Conservation (phyloP, 2,888 invertebrate species). For the Abrostola triplasia region DNA sequence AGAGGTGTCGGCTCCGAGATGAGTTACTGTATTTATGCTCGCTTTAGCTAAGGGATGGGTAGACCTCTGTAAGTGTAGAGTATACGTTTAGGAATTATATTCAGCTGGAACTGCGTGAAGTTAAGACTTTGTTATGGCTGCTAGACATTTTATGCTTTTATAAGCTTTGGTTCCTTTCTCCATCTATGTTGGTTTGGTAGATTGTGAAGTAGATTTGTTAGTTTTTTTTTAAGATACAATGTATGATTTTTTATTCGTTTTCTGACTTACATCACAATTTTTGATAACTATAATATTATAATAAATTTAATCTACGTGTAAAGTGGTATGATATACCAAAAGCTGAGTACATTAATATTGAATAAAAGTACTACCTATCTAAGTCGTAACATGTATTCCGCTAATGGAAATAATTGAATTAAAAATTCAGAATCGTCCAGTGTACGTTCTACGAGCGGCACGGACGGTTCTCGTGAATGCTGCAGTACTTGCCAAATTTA, state of each 20-base stretch:
- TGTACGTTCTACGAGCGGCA: conserved; percentile 26
- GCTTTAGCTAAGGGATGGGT: conserved; percentile 8
- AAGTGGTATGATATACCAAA: too few relatives aligned
- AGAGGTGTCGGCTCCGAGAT: conserved; percentile 29
- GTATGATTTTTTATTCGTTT: too few relatives aligned
- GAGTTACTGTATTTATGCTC: conserved; percentile 36
- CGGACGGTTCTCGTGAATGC: conserved; percentile 56
- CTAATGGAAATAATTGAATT: conserved; percentile 44
- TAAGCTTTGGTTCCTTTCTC: too few relatives aligned
- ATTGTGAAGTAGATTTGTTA: too few relatives aligned
- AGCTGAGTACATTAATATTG: too few relatives aligned
- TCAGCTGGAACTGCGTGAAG: neutral
- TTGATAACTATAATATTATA: too few relatives aligned
- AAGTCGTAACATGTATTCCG: conserved; percentile 10
- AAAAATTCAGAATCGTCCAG: conserved; percentile 38
- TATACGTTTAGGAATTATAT: neutral
- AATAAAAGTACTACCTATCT: neutral
- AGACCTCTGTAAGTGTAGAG: conserved; percentile 11
- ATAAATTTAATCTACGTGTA: too few relatives aligned
- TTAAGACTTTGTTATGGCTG: too few relatives aligned
- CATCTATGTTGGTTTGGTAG: too few relatives aligned
- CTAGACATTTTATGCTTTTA: too few relatives aligned
- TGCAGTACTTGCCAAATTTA: conserved; percentile 64
- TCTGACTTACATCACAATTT: too few relatives aligned
- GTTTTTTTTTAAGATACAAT: too few relatives aligned